Evolutionary conservation across 2,113 vertebrate genomes (phyloP).

Genomic region (Sphaerodactylus townsendi): DNA sequence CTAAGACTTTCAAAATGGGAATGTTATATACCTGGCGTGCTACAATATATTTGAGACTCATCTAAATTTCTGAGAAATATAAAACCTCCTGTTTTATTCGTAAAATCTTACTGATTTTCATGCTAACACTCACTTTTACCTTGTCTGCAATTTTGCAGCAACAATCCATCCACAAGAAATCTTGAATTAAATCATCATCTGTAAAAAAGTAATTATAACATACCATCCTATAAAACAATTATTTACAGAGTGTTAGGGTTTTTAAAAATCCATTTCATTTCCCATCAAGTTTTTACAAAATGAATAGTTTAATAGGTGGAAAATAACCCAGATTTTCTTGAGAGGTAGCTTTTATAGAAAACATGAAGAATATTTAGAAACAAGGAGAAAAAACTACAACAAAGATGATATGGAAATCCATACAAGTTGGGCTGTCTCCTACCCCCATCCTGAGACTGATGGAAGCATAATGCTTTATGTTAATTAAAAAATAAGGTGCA

Average conservation of each 20-base stretch:
- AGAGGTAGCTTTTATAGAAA: background rate
- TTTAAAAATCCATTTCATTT: constrained; percentile 15
- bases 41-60: background rate
- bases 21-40: background rate
- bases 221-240: constrained; percentile 37
- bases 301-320: background rate
- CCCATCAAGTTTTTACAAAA: constrained; percentile 23
- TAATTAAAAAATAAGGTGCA: background rate
- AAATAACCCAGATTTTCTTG: background rate
- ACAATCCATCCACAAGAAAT: constrained; percentile 94
- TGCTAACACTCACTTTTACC: constrained; percentile 68
- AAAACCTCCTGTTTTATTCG: background rate
- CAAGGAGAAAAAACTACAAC: background rate
- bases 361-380: fast-evolving
- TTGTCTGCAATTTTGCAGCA: constrained; percentile 95
- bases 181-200: constrained; percentile 92
- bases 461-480: constrained; percentile 7
- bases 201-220: constrained; percentile 67
- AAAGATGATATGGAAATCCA: background rate
- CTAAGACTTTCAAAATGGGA: background rate
- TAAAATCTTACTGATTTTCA: background rate
- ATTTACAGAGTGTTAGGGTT: constrained; percentile 20
- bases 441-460: background rate
- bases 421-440: background rate
- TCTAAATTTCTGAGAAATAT: background rate